phyloP scores from a whole-genome alignment of 2,888 invertebrate genomes.

The Chironomus tentans region DNA sequence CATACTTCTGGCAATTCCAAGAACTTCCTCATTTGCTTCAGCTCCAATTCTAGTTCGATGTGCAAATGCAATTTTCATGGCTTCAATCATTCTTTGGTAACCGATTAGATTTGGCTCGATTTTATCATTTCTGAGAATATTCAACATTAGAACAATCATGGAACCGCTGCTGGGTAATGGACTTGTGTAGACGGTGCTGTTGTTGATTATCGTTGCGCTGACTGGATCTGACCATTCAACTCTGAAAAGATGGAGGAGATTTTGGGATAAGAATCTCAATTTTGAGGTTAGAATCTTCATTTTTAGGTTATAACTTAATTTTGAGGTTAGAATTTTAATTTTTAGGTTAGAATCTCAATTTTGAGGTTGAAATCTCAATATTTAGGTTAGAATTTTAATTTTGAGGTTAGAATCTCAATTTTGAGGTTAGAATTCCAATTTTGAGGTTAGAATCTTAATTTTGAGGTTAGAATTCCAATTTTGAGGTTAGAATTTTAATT shows the following conservation, averaged over 20 bases:
- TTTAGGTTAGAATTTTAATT: too few species aligned
- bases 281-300: too few species aligned
- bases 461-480: too few species aligned
- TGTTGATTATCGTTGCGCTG: constrained; percentile 47
- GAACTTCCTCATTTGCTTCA: constrained; percentile 46
- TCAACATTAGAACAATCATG: constrained; percentile 70
- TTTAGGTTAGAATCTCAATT: too few species aligned
- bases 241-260: not conserved
- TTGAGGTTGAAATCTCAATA: too few species aligned
- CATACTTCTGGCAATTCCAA: constrained; percentile 46
- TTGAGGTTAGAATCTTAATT: too few species aligned
- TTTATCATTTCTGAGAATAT: constrained; percentile 54
- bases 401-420: too few species aligned
- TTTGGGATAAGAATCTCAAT: too few species aligned
- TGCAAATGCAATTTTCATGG: constrained; percentile 87
- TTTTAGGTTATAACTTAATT: too few species aligned
- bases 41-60: constrained; percentile 68
- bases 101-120: not conserved
- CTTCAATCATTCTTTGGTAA: constrained; percentile 80
- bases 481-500: too few species aligned
- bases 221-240: constrained; percentile 56
- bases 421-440: too few species aligned
- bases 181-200: constrained; percentile 60
- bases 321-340: too few species aligned
- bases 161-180: constrained; percentile 80